Base-by-base conservation (phyloP, 2,888 invertebrate genomes). In the Pinctada fucata region DNA sequence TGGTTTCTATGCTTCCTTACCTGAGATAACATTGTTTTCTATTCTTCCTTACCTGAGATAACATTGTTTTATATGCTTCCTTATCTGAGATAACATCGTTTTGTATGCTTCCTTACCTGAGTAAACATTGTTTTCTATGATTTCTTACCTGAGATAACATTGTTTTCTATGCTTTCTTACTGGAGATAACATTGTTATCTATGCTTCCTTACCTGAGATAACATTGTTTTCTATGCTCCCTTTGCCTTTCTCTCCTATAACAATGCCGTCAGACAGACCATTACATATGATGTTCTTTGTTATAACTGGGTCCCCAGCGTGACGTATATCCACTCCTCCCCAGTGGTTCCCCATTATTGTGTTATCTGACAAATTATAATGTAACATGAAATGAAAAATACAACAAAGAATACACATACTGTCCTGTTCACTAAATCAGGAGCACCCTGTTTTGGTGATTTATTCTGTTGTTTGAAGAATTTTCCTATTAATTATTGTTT, bases 291-390 rank as follows among this genome's bases (percentile, higher is more conserved):
- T 84, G 80, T 91, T 91, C 31, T 86, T 82, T 69, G 84, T 81
- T 49, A 91, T 86, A 3, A 88, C 80, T 4, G 91, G 90, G 73
- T 89, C 87, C 13, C 89, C 88, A 3, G 88, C 87, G 68, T 88
- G 87, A 5, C 90, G 83, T 2, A 91, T 89, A 77, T 90, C 90
- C 16, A 91, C 86, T 68, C 91, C 91, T 47, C 88, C 90, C 91
- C 91, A 90, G 72, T 89, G 89, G 82, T 91, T 91, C 13, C 86
- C 87, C 5, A 86, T 85, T 67, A 90, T 90, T n/a, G 86, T 83
- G 77, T 90, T 91, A 69, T 89, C 91, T 91, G 82, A 49, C 16
- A 64, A 73, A 2, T 2, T 3, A 52, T 3, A 72, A 31, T 16
- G 13, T 58, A 58, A 10, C 8, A 8, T 58, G 8, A 58, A 58